These are phyloP conservation scores for Trichacis sp. DNA, from an alignment of 2,888 invertebrate genomes.

Conservation along the genomic window DNA sequence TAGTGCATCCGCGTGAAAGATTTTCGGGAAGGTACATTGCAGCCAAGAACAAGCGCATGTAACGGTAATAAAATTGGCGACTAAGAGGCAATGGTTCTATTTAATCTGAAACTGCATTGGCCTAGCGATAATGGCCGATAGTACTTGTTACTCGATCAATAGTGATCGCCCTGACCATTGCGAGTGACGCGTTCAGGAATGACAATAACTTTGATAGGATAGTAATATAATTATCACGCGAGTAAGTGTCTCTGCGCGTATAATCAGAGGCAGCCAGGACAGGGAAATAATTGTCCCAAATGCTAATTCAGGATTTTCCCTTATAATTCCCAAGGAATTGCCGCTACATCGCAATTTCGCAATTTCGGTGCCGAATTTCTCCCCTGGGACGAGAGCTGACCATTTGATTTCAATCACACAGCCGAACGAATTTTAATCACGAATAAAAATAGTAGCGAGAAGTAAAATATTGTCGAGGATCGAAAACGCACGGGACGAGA, in stretches of 20 bases:
- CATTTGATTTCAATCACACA: constrained; percentile 66
- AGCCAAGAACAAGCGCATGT: background rate
- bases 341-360: too few relatives aligned
- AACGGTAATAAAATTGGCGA: background rate
- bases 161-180: constrained; percentile 53
- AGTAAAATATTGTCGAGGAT: too few relatives aligned
- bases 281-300: constrained; percentile 28
- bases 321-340: background rate
- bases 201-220: constrained; percentile 67
- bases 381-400: constrained; percentile 52
- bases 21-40: background rate
- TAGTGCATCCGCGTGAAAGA: too few relatives aligned
- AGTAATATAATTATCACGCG: constrained; percentile 67
- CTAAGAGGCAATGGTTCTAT: background rate
- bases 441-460: constrained; percentile 60
- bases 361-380: background rate
- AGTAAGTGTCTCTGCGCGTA: constrained; percentile 59
- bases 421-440: constrained; percentile 66
- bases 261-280: constrained; percentile 58
- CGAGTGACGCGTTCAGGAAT: constrained; percentile 59
- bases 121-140: constrained; percentile 27
- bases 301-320: background rate
- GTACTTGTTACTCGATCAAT: constrained; percentile 35
- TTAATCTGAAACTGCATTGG: constrained; percentile 8
- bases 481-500: too few relatives aligned